Evolutionary conservation across 2,888 invertebrate genomes (phyloP).

Genomic region (Macrophya annulata): DNA sequence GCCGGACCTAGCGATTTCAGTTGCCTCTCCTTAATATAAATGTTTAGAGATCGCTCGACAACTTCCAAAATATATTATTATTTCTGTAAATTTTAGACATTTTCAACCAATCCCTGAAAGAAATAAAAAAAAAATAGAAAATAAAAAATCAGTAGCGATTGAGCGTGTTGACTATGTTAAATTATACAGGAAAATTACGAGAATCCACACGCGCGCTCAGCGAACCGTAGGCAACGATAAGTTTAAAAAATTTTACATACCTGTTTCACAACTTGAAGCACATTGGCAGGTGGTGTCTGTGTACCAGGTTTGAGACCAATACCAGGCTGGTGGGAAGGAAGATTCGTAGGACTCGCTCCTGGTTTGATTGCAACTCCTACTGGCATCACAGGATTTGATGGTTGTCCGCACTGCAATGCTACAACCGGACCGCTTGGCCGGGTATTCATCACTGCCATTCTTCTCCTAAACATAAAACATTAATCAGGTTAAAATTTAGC

Average conservation of each 20-base stretch:
- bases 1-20: too few species aligned
- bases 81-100: too few species aligned
- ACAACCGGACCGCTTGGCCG: constrained; percentile 81
- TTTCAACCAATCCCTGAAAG: too few species aligned
- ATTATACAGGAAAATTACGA: too few species aligned
- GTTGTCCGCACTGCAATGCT: constrained; percentile 75
- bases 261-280: constrained; percentile 91
- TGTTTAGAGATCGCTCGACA: too few species aligned
- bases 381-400: constrained; percentile 81
- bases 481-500: background rate
- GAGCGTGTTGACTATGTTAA: too few species aligned
- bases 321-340: constrained; percentile 81
- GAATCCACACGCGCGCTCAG: too few species aligned
- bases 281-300: constrained; percentile 89
- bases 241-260: constrained; percentile 70
- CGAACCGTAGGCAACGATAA: background rate
- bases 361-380: constrained; percentile 82
- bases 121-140: too few species aligned
- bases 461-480: constrained; percentile 80
- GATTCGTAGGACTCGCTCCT: constrained; percentile 76
- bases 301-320: constrained; percentile 86
- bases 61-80: too few species aligned
- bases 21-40: too few species aligned
- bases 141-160: too few species aligned
- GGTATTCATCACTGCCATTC: constrained; percentile 92